These are phyloP conservation scores for Phania funesta DNA, from an alignment of 2,888 invertebrate species.

Conservation along the genomic window DNA sequence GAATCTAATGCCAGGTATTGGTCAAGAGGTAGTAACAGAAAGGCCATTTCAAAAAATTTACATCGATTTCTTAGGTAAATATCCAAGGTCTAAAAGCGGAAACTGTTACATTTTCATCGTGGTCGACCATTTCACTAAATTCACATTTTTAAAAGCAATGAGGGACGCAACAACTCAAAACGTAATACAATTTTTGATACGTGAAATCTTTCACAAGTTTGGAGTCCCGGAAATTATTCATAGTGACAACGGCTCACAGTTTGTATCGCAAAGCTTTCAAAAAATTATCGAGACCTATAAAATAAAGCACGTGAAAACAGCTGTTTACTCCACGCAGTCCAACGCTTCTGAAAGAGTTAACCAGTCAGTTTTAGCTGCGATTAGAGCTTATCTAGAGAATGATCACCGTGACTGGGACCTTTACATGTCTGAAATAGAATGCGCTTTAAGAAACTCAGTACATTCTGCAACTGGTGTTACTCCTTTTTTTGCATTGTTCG, in stretches of 20 bases:
- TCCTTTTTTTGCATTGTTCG: no score
- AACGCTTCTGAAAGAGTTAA: no score
- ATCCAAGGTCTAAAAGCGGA: background rate
- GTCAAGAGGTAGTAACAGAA: background rate
- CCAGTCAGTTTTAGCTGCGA: no score
- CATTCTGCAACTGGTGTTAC: no score
- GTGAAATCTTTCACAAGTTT: background rate
- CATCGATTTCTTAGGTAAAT: background rate
- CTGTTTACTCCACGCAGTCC: no score
- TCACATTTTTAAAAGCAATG: background rate
- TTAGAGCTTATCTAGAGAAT: no score
- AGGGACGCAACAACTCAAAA: background rate
- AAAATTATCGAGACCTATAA: no score
- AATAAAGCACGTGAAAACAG: no score
- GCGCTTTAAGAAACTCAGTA: no score
- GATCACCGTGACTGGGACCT: no score
- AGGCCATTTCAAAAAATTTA: background rate
- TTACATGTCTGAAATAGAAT: no score
- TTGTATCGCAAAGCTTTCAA: slow-evolving; percentile 61
- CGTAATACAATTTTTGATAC: background rate
- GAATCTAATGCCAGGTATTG: background rate
- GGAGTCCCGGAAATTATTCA: background rate
- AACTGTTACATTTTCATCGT: background rate
- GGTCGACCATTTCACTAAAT: background rate
- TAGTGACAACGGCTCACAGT: slow-evolving; percentile 52